Conservation (phyloP, 2,888 invertebrate species). For the Agrotis clavis region DNA sequence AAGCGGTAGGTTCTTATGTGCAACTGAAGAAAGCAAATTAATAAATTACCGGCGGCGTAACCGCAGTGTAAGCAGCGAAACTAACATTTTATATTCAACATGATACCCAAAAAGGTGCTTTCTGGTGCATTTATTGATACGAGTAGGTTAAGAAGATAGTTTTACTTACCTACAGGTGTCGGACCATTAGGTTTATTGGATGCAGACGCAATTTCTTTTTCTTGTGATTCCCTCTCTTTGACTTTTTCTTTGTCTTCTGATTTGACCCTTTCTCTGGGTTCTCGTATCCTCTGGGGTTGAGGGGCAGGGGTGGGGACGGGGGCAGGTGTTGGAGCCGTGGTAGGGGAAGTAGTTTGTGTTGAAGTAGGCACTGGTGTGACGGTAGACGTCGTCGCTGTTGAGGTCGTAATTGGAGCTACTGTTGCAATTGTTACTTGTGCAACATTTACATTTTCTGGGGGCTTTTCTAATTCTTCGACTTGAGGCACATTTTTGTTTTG, state of each 20-base stretch:
- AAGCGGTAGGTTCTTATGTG: constrained; percentile 34
- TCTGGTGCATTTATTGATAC: constrained; percentile 13
- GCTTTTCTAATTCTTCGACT: constrained; percentile 76
- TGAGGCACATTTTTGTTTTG: constrained; percentile 82
- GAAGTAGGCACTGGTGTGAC: constrained; percentile 57
- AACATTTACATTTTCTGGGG: constrained; percentile 65
- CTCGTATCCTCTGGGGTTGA: constrained; percentile 80
- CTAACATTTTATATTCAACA: constrained; percentile 2
- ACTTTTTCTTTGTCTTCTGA: constrained; percentile 77
- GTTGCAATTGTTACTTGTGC: constrained; percentile 51
- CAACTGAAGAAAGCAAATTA: constrained; percentile 38
- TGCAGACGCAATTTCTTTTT: constrained; percentile 63
- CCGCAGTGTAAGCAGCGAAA: constrained; percentile 21
- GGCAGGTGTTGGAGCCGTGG: constrained; percentile 46
- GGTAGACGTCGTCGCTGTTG: constrained; percentile 52
- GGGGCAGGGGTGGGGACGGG: constrained; percentile 64
- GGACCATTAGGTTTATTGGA: constrained; percentile 77
- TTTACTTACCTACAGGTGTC: constrained; percentile 75
- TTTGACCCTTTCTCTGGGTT: constrained; percentile 76
- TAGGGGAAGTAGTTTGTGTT: constrained; percentile 38
- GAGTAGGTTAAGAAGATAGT: constrained; percentile 6
- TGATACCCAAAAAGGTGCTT: neutral
- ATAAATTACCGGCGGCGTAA: constrained; percentile 21
- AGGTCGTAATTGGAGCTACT: constrained; percentile 55
- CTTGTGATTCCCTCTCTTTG: constrained; percentile 67